Conservation (phyloP, 2,888 invertebrate species). For the Drosophila tripunctata region DNA sequence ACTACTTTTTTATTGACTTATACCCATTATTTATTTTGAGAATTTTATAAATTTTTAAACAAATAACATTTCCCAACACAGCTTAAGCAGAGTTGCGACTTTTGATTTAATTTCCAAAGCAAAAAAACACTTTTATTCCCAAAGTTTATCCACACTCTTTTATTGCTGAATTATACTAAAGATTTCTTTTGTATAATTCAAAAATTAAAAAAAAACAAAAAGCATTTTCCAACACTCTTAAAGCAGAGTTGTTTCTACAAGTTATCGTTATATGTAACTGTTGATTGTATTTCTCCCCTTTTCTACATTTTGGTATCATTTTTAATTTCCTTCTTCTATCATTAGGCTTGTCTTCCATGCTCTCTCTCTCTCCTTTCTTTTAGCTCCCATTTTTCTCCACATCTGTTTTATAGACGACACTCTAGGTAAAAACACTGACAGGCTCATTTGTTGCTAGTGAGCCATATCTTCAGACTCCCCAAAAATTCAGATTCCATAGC, state of each 20-base stretch:
- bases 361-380: neutral
- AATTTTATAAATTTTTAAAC: too few relatives aligned
- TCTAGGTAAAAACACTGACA: constrained; percentile 44
- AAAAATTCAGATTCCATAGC: neutral
- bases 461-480: constrained; percentile 49
- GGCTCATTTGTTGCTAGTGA: constrained; percentile 71
- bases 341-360: neutral
- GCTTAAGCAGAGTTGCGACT: neutral
- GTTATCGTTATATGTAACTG: too few relatives aligned
- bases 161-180: too few relatives aligned
- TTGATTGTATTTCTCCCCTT: neutral
- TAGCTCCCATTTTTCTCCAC: neutral
- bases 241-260: neutral
- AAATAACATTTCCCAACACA: too few relatives aligned
- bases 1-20: too few relatives aligned
- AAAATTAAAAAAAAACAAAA: too few relatives aligned
- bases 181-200: too few relatives aligned
- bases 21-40: too few relatives aligned
- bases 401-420: constrained; percentile 22
- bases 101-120: neutral
- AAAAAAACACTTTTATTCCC: neutral
- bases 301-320: neutral
- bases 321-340: neutral
- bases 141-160: neutral
- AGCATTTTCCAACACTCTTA: neutral